A percentile compares a stretch with the other conserved stretches of the same genome.
Evolutionary conservation across 2,888 invertebrate species (phyloP).

Genomic region (Pyrocoelia pectoralis): DNA sequence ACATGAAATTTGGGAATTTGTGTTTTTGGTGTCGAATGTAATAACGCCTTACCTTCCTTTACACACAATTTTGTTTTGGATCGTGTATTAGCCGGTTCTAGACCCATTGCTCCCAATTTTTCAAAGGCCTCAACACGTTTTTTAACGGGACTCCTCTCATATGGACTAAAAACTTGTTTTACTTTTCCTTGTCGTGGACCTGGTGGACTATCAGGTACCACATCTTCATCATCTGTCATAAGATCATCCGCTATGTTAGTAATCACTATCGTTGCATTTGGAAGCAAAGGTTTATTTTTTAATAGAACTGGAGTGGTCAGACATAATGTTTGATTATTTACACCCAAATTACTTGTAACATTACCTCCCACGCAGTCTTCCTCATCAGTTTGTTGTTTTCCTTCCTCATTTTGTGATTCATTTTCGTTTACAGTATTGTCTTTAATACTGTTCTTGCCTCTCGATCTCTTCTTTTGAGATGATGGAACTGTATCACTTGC

Average conservation of each 20-base stretch:
- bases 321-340: neutral
- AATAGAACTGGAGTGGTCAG: no score
- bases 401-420: no score
- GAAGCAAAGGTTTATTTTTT: neutral
- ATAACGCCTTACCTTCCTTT: neutral
- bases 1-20: neutral
- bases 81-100: no score
- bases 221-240: slow-evolving; percentile 49
- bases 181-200: slow-evolving; percentile 28
- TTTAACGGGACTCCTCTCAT: slow-evolving; percentile 67
- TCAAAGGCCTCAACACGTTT: slow-evolving; percentile 70
- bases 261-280: slow-evolving; percentile 37
- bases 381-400: no score
- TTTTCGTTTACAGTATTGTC: no score
- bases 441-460: no score
- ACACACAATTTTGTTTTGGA: slow-evolving; percentile 2
- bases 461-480: no score
- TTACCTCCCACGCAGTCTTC: no score
- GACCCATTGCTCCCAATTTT: no score
- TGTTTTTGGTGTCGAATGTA: no score
- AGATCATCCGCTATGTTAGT: slow-evolving; percentile 31
- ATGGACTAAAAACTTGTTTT: slow-evolving; percentile 63
- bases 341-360: no score
- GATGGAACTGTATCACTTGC: neutral
- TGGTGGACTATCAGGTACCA: slow-evolving; percentile 24